Evolutionary conservation across 1,140 invertebrate genomes (phyloP).

Genomic region (Trichonephila inaurata): DNA sequence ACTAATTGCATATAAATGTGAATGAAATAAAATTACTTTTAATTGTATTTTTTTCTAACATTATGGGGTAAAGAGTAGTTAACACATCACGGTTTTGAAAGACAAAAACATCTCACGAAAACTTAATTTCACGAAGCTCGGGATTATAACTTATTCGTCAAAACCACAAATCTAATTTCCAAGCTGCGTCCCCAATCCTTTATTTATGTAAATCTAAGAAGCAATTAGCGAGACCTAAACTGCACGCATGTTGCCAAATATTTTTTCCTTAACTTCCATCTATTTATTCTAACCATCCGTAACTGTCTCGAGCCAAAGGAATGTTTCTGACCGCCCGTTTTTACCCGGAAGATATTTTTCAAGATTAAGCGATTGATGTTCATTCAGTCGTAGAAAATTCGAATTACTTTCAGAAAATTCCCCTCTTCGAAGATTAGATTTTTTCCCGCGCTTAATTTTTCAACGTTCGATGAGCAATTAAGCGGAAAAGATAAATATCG

Average conservation of each 20-base stretch:
- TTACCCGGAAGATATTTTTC: conserved; percentile 34
- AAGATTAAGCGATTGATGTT: neutral
- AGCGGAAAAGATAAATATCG: conserved; percentile 53
- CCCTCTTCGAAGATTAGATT: neutral
- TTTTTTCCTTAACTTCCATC: neutral
- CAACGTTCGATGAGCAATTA: neutral
- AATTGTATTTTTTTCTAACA: neutral
- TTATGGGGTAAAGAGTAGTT: neutral
- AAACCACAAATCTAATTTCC: conserved; percentile 20
- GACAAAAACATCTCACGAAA: neutral
- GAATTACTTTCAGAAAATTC: conserved; percentile 67
- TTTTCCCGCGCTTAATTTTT: conserved; percentile 11
- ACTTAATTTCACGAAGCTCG: neutral
- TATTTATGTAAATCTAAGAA: conserved; percentile 18
- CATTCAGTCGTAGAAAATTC: conserved; percentile 4
- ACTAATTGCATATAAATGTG: neutral
- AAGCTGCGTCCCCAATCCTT: neutral
- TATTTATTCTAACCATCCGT: conserved; percentile 2
- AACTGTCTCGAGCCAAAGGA: neutral
- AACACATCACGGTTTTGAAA: neutral
- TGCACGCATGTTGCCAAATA: conserved; percentile 12
- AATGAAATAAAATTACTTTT: neutral
- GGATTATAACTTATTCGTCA: conserved; percentile 14
- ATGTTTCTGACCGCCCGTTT: neutral
- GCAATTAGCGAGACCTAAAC: neutral